Evolutionary conservation across 2,113 vertebrate species (phyloP).

Genomic region (Psittacara wagleri): DNA sequence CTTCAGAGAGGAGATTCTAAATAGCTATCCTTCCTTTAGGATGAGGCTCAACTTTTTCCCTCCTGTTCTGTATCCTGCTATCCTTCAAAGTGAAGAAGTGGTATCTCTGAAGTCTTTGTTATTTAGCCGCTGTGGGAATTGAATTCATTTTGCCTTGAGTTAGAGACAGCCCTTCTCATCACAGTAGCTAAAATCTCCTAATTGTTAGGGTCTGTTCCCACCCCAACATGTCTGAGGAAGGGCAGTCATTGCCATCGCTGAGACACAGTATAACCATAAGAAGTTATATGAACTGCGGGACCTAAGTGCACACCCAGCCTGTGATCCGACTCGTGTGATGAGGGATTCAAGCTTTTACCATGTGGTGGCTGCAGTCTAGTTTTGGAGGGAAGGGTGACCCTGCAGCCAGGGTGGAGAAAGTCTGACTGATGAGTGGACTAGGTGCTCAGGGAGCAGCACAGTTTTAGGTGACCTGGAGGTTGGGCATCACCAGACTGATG

Average conservation of each 20-base stretch:
- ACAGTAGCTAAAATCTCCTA: conserved; percentile 2
- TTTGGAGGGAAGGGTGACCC: not conserved
- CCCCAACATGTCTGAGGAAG: not conserved
- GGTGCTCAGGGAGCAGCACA: not conserved
- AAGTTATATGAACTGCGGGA: not conserved
- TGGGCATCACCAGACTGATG: not conserved
- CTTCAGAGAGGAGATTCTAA: not conserved
- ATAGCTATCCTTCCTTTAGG: not conserved
- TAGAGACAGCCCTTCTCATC: not conserved
- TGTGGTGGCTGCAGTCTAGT: not conserved
- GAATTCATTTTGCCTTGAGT: conserved; percentile 14
- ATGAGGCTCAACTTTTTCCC: conserved; percentile 41
- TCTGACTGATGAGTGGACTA: not conserved
- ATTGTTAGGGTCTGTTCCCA: conserved; percentile 33
- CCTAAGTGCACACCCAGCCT: rapidly evolving
- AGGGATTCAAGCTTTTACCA: not conserved
- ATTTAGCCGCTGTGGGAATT: conserved; percentile 13
- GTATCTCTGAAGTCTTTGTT: conserved; percentile 46
- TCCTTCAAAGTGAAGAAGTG: conserved; percentile 47
- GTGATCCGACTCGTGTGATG: not conserved
- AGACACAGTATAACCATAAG: rapidly evolving
- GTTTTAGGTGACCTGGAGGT: not conserved
- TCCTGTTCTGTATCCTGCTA: conserved; percentile 16
- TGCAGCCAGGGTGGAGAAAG: not conserved
- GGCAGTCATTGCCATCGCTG: rapidly evolving